Evolutionary conservation across 1,140 invertebrate species (phyloP).

Genomic region (Eulimnadia texana): DNA sequence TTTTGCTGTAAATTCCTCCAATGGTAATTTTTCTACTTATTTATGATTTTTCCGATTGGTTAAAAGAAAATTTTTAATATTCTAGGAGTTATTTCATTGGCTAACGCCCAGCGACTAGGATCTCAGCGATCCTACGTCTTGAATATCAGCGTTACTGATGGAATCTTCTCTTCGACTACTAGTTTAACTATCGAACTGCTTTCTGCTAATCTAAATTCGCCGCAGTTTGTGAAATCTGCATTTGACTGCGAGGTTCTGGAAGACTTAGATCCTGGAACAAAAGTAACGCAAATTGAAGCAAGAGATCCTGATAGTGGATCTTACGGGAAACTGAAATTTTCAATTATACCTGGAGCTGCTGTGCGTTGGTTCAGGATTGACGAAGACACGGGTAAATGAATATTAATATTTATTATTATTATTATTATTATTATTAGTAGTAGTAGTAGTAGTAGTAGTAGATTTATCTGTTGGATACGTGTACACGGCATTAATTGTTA

Average conservation of each 20-base stretch:
- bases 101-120: constrained; percentile 48
- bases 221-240: constrained; percentile 54
- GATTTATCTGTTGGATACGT: no score
- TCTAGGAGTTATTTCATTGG: constrained; percentile 44
- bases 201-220: constrained; percentile 62
- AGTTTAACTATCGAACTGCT: constrained; percentile 61
- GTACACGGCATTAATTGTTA: no score
- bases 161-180: constrained; percentile 72
- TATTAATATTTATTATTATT: constrained; percentile 47
- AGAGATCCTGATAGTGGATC: constrained; percentile 63
- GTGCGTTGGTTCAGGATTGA: constrained; percentile 65
- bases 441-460: no score
- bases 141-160: constrained; percentile 86
- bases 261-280: constrained; percentile 28
- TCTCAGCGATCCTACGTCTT: constrained; percentile 45
- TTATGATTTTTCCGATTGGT: background rate
- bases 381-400: constrained; percentile 36
- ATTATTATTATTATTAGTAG: no score
- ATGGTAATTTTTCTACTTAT: constrained; percentile 37
- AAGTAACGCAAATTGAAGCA: constrained; percentile 40
- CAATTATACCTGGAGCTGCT: constrained; percentile 60
- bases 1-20: constrained; percentile 58
- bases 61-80: no score
- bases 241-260: constrained; percentile 44
- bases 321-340: constrained; percentile 63